Conservation (phyloP, 2,797 vertebrate genomes). For the Sphenopsis melanotis region DNA sequence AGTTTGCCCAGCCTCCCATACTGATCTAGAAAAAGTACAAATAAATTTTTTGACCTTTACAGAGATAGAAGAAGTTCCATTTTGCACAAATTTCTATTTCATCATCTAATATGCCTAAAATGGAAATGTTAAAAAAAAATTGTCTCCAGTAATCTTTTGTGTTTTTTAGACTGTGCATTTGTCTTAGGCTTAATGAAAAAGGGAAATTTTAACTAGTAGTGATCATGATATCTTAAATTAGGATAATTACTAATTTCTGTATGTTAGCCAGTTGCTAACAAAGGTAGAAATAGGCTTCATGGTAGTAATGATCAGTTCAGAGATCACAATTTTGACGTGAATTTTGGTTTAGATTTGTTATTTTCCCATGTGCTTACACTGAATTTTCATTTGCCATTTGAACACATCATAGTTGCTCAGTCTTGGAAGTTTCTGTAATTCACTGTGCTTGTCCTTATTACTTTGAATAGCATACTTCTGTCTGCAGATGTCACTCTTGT, state of each 20-base stretch:
- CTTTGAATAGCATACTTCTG: not conserved
- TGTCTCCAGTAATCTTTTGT: not conserved
- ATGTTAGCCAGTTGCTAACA: not conserved
- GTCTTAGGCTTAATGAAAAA: not conserved
- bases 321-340: not conserved
- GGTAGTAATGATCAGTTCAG: not conserved
- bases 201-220: not conserved
- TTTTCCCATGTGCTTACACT: not conserved
- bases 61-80: not conserved
- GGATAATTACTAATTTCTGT: not conserved
- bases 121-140: not conserved
- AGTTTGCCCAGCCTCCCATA: not conserved
- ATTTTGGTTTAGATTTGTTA: not conserved
- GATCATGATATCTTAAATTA: not conserved
- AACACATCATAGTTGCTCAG: not conserved
- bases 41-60: not conserved
- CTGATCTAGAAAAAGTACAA: not conserved
- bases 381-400: not conserved
- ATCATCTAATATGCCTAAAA: not conserved
- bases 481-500: not conserved
- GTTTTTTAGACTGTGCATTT: not conserved
- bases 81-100: not conserved
- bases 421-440: not conserved
- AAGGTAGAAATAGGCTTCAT: not conserved
- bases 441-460: not conserved